A percentile compares a stretch with the other conserved stretches of the same genome.
These are phyloP conservation scores for Drosophila algonquin DNA, from an alignment of 2,888 invertebrate species.

Conservation along the genomic window DNA sequence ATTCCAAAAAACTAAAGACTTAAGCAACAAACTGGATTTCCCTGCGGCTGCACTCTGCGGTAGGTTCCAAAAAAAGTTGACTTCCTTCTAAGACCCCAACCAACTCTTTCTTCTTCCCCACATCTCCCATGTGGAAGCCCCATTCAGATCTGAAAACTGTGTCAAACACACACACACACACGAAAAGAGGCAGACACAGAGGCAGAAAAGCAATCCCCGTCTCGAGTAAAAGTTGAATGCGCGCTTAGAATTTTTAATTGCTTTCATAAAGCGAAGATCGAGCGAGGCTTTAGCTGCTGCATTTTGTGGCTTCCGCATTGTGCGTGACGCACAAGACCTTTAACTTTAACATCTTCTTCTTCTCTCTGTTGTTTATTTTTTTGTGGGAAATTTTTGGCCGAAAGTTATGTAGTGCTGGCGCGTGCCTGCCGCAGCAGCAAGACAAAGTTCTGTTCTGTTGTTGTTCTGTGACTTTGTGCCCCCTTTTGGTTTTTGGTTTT, in stretches of 20 bases:
- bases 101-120: conserved; percentile 15
- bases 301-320: conserved; percentile 73
- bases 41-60: conserved; percentile 9
- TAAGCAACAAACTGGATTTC: conserved; percentile 68
- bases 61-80: conserved; percentile 7
- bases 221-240: conserved; percentile 64
- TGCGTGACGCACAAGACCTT: conserved; percentile 66
- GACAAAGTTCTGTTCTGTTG: conserved; percentile 6
- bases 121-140: not conserved
- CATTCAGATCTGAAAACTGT: conserved; percentile 58
- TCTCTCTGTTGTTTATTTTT: conserved; percentile 17
- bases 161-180: conserved; percentile 47
- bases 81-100: conserved; percentile 21
- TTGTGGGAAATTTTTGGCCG: conserved; percentile 52
- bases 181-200: no score
- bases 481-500: not conserved
- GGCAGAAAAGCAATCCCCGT: conserved; percentile 12
- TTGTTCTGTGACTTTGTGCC: conserved; percentile 15
- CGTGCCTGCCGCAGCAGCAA: conserved; percentile 32
- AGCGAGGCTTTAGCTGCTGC: conserved; percentile 9
- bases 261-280: conserved; percentile 48
- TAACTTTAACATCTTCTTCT: conserved; percentile 29
- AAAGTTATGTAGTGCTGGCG: conserved; percentile 33
- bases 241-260: conserved; percentile 79
- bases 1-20: conserved; percentile 60